Evolutionary conservation across 2,797 vertebrate species (phyloP).

Genomic region (Picus viridis): DNA sequence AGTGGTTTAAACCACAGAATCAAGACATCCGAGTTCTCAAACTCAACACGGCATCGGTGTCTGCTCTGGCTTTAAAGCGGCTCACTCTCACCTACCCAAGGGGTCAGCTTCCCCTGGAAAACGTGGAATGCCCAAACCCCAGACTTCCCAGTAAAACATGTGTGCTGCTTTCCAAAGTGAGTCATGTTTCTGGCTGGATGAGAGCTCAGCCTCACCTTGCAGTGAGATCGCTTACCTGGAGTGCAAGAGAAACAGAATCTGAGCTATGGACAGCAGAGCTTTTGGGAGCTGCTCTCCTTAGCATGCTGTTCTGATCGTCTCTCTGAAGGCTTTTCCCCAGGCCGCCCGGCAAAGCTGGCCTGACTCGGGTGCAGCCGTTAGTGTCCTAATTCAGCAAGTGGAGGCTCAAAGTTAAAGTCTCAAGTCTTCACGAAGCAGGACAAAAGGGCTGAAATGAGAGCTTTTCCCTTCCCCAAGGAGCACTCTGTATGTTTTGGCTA

Average conservation of each 20-base stretch:
- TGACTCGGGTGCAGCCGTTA: background rate
- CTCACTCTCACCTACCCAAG: background rate
- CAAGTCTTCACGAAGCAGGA: background rate
- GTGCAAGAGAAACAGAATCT: accelerated
- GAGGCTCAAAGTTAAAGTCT: background rate
- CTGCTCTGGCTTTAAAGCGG: slow-evolving; percentile 23
- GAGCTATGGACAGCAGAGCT: background rate
- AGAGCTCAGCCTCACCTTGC: background rate
- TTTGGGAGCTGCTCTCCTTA: background rate
- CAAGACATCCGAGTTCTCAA: slow-evolving; percentile 18
- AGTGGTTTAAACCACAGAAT: slow-evolving; percentile 32
- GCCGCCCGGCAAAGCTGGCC: background rate
- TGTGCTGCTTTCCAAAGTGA: background rate
- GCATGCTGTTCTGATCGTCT: background rate
- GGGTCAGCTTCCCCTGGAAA: slow-evolving; percentile 17
- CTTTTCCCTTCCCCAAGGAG: background rate
- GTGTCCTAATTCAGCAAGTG: background rate
- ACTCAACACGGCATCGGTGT: background rate
- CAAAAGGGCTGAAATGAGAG: background rate
- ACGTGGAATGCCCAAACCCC: background rate
- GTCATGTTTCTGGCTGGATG: background rate
- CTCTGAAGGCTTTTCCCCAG: background rate
- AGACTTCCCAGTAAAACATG: background rate
- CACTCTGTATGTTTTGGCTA: background rate
- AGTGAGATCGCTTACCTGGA: background rate